Evolutionary conservation across 23 tunicate genomes (phyloP), one percentile per base, ranked within the genome.

Genomic region (Halocynthia roretzi): DNA sequence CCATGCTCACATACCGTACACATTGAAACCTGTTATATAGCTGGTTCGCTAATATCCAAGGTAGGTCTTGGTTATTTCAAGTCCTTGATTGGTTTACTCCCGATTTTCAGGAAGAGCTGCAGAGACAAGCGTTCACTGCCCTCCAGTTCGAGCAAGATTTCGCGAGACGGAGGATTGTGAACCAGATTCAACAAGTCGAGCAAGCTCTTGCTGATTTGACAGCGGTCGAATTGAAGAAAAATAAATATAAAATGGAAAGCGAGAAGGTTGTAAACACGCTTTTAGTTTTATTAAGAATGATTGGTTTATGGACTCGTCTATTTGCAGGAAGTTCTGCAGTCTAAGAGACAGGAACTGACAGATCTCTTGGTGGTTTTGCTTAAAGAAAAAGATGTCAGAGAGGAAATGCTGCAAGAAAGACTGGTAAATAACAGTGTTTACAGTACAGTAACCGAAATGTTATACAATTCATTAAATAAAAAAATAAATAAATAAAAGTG

Each of bases 381-480:
- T 8, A 92, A 92, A 68, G 92, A 92, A 62, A 92, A 92, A 54
- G 87, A 86, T 57, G 65, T 82, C 20, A 62, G 91, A 17, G 92
- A 92, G 63, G 92, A 86, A 82, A 71, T 76, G 56, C 18, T 92
- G 63, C 63, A 75, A 54, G 67, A 78, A 53, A 63, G 98, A 82
- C 61, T 92, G 79, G 98, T 92, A 66, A 68, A 83, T 75, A 10
- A 56, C 72, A 2, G 49, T 11, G 5, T 72, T 48, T 14, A 68
- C 44, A 31, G 44, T 31, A 31, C 44, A 31, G 44, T 31, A 0
- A 31, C 44, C 44, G 44, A 4, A 31, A 4, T 31, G 44, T 31
- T 31, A 31, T 31, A 31, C 1, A 31, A 31, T 31, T 31, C 44
- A 31, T 31, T 1, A 31, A 31, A 31, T 31, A 0, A 31, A 1